Conservation (phyloP, 2,113 vertebrate genomes). For the Andinoacara biseriatus region DNA sequence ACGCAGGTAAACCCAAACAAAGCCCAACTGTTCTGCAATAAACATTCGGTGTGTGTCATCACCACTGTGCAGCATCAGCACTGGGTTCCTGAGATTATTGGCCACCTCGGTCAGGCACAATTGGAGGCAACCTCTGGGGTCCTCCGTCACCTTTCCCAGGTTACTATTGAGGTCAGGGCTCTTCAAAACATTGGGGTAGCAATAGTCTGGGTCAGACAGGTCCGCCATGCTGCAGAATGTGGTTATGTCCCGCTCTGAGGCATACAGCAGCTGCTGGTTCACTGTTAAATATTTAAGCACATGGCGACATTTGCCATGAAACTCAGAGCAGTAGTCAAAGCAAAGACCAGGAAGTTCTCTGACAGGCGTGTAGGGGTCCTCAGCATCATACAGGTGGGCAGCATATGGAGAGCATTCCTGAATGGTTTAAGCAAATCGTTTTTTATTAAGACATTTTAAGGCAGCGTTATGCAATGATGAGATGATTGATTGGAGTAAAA, state of each 20-base stretch:
- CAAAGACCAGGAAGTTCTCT: slow-evolving; percentile 85
- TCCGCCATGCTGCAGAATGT: slow-evolving; percentile 82
- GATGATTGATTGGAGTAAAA: background rate
- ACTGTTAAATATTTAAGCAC: slow-evolving; percentile 78
- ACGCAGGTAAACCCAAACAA: slow-evolving; percentile 85
- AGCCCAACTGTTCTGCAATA: slow-evolving; percentile 84
- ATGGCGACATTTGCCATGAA: slow-evolving; percentile 79
- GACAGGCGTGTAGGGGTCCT: slow-evolving; percentile 82
- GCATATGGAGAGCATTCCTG: slow-evolving; percentile 89
- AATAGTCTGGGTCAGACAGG: slow-evolving; percentile 84
- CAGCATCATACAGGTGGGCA: slow-evolving; percentile 85
- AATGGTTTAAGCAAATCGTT: background rate
- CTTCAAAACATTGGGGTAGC: slow-evolving; percentile 84
- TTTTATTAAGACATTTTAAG: background rate
- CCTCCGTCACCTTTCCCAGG: slow-evolving; percentile 77
- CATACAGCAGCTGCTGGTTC: slow-evolving; percentile 64
- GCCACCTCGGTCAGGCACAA: slow-evolving; percentile 85
- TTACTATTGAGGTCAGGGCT: slow-evolving; percentile 75
- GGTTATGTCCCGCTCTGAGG: slow-evolving; percentile 50
- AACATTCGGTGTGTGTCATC: slow-evolving; percentile 85
- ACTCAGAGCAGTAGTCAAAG: slow-evolving; percentile 81
- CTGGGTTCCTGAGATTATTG: slow-evolving; percentile 83
- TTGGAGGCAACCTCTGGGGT: slow-evolving; percentile 81
- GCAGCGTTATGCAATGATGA: background rate
- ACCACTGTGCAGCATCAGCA: slow-evolving; percentile 81